Evolutionary conservation across 2,797 vertebrate species (phyloP).

Genomic region (Sebastes matsubarae): DNA sequence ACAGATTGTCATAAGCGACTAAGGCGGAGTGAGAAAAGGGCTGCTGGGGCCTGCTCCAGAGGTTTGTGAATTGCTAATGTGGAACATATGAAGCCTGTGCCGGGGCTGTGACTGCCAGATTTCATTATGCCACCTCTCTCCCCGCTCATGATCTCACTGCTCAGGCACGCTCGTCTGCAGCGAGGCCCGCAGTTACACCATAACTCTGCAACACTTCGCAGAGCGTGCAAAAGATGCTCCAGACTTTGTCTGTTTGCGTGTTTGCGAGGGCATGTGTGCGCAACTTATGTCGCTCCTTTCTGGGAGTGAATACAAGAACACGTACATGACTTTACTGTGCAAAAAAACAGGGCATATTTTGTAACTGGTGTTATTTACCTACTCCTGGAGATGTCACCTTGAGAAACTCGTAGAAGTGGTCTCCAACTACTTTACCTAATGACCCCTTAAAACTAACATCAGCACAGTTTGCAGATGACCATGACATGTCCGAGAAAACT

Average conservation of each 20-base stretch:
- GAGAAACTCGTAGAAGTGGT: background rate
- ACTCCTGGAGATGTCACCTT: background rate
- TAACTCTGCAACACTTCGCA: conserved; percentile 37
- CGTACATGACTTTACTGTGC: background rate
- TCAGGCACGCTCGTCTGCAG: conserved; percentile 83
- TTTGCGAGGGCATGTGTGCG: conserved; percentile 16
- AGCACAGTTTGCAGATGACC: background rate
- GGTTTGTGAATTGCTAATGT: conserved; percentile 82
- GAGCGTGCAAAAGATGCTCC: conserved; percentile 34
- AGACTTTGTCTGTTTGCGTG: conserved; percentile 10
- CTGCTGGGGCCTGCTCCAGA: conserved; percentile 65
- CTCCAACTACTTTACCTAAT: background rate
- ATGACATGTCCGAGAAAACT: background rate
- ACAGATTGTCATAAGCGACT: conserved; percentile 79
- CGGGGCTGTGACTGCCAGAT: conserved; percentile 80
- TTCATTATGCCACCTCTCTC: conserved; percentile 85
- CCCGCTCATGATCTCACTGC: conserved; percentile 85
- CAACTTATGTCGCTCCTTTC: conserved; percentile 4
- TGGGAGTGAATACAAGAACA: background rate
- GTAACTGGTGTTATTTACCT: background rate
- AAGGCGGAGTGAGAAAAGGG: conserved; percentile 67
- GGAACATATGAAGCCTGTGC: conserved; percentile 86
- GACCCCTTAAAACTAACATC: background rate
- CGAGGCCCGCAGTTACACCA: conserved; percentile 39
- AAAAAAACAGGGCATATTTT: background rate